Conservation (phyloP, 2,113 vertebrate species). For the Micromys minutus region DNA sequence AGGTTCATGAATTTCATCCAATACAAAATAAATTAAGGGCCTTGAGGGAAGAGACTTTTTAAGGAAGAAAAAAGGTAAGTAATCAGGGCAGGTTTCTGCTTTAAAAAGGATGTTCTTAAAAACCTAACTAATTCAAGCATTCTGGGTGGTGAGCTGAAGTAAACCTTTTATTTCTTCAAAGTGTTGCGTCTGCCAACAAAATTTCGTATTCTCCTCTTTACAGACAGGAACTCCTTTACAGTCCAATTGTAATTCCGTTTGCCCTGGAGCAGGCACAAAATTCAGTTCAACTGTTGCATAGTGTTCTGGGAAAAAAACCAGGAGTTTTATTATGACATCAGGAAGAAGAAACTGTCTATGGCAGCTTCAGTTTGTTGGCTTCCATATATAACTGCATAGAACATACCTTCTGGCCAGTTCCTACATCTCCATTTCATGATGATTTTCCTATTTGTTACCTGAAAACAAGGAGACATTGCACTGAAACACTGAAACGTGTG, state of each 20-base stretch:
- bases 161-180: slow-evolving; percentile 85
- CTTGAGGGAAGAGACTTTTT: background rate
- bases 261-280: slow-evolving; percentile 77
- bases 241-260: slow-evolving; percentile 81
- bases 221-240: slow-evolving; percentile 81
- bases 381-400: background rate
- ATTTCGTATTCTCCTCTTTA: slow-evolving; percentile 79
- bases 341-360: slow-evolving; percentile 1
- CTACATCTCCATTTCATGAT: slow-evolving; percentile 84
- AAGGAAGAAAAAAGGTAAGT: slow-evolving; percentile 42
- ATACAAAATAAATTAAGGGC: slow-evolving; percentile 80
- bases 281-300: slow-evolving; percentile 81
- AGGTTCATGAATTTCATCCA: slow-evolving; percentile 76
- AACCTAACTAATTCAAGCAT: slow-evolving; percentile 65
- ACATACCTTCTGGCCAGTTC: slow-evolving; percentile 85
- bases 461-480: slow-evolving; percentile 45
- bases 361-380: background rate
- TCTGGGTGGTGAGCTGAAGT: slow-evolving; percentile 73
- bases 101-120: slow-evolving; percentile 81
- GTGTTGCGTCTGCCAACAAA: slow-evolving; percentile 84
- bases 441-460: slow-evolving; percentile 83
- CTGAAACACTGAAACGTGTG: slow-evolving; percentile 15
- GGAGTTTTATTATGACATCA: background rate
- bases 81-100: slow-evolving; percentile 71
- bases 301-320: slow-evolving; percentile 81